A percentile compares a stretch with the other conserved stretches of the same genome.
These are phyloP conservation scores for Caerostris darwini DNA, from an alignment of 1,140 invertebrate species.

Conservation along the genomic window DNA sequence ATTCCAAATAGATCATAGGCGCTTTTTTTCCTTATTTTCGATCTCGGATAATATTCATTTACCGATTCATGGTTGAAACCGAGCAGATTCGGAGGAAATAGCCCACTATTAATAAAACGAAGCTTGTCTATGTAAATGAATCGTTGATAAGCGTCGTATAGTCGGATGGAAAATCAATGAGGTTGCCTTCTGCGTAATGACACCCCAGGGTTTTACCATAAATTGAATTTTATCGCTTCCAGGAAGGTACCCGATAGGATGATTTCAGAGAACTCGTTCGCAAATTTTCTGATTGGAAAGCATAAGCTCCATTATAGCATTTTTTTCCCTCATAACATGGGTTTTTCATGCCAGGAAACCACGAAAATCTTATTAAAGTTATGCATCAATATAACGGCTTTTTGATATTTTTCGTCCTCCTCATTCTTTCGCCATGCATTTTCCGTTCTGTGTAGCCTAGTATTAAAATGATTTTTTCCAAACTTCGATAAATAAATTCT, in stretches of 20 bases:
- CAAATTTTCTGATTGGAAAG: neutral
- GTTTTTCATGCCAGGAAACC: neutral
- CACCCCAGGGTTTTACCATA: slow-evolving; percentile 38
- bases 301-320: neutral
- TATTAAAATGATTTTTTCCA: no score
- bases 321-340: neutral
- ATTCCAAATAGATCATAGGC: neutral
- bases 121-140: slow-evolving; percentile 17
- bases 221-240: slow-evolving; percentile 59
- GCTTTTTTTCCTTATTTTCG: neutral
- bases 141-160: slow-evolving; percentile 8
- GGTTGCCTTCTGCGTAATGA: slow-evolving; percentile 1
- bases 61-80: neutral
- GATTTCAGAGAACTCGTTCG: neutral
- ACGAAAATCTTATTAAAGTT: neutral
- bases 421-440: neutral
- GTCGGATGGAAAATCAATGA: neutral
- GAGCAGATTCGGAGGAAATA: neutral
- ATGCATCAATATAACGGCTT: neutral
- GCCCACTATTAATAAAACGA: slow-evolving; percentile 35
- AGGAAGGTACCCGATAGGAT: neutral
- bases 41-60: neutral
- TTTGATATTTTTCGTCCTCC: neutral
- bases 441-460: no score
- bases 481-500: no score